A percentile compares a stretch with the other conserved stretches of the same genome.
phyloP scores from a whole-genome alignment of 2,113 vertebrate species.

The Osmerus eperlanus region DNA sequence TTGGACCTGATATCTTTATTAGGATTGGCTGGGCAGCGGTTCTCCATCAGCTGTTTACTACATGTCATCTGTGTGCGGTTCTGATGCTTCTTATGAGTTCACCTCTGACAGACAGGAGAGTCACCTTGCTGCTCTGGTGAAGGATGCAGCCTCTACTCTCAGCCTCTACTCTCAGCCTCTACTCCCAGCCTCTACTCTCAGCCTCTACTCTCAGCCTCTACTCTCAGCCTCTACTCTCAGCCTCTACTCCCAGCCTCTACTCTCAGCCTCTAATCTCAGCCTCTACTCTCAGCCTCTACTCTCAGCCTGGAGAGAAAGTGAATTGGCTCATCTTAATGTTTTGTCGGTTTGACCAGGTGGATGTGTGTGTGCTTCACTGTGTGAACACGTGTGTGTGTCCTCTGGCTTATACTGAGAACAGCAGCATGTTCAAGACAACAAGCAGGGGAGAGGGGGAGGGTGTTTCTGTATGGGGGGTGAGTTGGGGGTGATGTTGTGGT shows the following conservation, averaged over 20 bases:
- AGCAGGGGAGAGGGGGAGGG: no score
- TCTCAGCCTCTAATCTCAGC: no score
- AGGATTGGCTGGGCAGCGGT: constrained; percentile 11
- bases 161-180: background rate
- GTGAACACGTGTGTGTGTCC: constrained; percentile 31
- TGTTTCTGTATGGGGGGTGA: no score
- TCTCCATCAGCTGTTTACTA: background rate
- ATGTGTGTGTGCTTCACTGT: constrained; percentile 21
- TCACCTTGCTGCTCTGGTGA: constrained; percentile 29
- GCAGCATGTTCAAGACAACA: no score
- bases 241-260: no score
- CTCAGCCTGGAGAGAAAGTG: background rate
- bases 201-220: no score
- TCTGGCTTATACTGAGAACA: constrained; percentile 31
- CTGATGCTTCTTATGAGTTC: constrained; percentile 45
- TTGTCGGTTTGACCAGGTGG: constrained; percentile 8
- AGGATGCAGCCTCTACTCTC: constrained; percentile 26
- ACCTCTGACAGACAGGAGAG: constrained; percentile 2
- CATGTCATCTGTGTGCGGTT: constrained; percentile 49
- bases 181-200: no score
- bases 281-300: no score
- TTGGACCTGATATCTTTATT: constrained; percentile 37
- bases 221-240: no score
- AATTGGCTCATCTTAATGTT: background rate
- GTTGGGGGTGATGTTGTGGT: no score